Conservation (phyloP, 2,797 vertebrate species). For the Hypotaenidia okinawae region DNA sequence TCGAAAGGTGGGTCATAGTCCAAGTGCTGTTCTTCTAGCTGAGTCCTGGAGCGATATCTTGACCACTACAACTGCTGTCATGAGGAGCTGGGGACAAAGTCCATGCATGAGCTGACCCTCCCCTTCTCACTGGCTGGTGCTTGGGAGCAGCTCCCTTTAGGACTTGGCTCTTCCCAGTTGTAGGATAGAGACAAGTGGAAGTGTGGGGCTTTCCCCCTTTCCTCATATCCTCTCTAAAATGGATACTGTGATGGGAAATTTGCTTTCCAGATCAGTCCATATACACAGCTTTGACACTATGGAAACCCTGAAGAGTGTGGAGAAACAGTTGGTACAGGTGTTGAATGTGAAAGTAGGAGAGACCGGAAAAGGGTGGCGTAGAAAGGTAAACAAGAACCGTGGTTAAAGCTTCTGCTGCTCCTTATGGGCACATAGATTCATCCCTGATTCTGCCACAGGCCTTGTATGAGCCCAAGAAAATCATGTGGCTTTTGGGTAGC, state of each 20-base stretch:
- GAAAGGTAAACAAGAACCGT: neutral
- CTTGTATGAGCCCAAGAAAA: neutral
- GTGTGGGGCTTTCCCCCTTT: rapidly evolving
- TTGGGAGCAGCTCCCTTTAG: neutral
- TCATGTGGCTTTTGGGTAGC: neutral
- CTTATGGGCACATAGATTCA: neutral
- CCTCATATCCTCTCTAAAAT: neutral
- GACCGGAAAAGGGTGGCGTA: neutral
- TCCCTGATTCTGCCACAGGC: neutral
- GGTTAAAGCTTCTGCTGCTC: neutral
- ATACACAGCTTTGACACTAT: neutral
- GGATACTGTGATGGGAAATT: neutral
- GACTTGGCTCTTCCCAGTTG: neutral
- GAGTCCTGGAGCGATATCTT: rapidly evolving
- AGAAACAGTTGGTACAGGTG: neutral
- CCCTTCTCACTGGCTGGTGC: neutral
- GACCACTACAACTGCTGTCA: rapidly evolving
- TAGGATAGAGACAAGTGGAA: neutral
- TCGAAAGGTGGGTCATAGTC: neutral
- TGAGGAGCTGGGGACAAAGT: neutral
- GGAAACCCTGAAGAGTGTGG: neutral
- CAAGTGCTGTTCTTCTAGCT: neutral
- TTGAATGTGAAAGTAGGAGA: neutral
- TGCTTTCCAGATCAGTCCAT: neutral
- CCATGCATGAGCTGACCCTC: neutral